These are phyloP conservation scores for Cepaea hortensis DNA, from an alignment of 2,888 invertebrate species.

Conservation along the genomic window DNA sequence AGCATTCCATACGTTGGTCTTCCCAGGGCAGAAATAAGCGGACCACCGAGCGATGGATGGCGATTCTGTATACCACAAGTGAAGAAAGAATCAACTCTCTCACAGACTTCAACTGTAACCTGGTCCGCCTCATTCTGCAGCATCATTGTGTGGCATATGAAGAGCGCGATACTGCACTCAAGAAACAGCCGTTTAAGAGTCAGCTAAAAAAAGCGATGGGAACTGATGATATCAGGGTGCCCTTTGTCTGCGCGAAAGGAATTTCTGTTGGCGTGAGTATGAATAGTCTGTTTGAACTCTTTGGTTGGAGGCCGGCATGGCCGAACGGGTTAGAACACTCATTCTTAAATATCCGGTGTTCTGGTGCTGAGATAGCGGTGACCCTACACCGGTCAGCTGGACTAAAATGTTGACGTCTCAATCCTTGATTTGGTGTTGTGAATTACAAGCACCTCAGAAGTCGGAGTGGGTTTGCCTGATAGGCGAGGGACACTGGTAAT, in stretches of 20 bases:
- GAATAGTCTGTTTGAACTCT: neutral
- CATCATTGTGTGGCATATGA: slow-evolving; percentile 40
- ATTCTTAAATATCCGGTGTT: no score
- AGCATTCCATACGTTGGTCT: neutral
- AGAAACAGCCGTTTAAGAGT: neutral
- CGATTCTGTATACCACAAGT: slow-evolving; percentile 38
- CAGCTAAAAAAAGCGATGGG: neutral
- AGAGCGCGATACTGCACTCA: slow-evolving; percentile 38
- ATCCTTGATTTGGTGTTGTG: no score
- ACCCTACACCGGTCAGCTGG: no score
- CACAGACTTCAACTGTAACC: slow-evolving; percentile 31
- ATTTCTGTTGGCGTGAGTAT: slow-evolving; percentile 39
- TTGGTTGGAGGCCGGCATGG: no score
- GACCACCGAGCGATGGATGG: slow-evolving; percentile 36
- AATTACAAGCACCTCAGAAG: no score
- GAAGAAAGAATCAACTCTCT: slow-evolving; percentile 3
- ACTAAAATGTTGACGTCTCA: no score
- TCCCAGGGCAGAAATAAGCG: neutral
- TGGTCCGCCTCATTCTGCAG: slow-evolving; percentile 33
- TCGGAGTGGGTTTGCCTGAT: no score
- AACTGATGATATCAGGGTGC: neutral
- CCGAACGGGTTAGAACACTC: no score
- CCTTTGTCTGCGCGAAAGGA: slow-evolving; percentile 29
- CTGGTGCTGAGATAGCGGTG: no score
- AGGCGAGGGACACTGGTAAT: no score